phyloP scores from a whole-genome alignment of 2,888 invertebrate species.

The Philonicus albiceps region DNA sequence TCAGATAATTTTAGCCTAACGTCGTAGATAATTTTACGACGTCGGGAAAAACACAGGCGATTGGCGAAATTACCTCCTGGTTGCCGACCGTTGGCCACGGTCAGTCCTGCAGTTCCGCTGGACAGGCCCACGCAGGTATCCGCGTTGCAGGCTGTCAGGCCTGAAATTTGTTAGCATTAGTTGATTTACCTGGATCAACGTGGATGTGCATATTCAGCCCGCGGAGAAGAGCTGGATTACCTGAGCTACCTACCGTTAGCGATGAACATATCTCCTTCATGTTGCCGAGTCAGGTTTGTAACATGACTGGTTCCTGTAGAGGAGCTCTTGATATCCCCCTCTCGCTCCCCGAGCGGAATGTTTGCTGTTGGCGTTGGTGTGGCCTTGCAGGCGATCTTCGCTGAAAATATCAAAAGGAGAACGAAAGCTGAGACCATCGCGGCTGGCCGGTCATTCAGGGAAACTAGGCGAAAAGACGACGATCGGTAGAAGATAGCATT shows the following conservation, averaged over 20 bases:
- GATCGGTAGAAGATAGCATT: not conserved
- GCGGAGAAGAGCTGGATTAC: not conserved
- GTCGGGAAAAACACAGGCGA: not conserved
- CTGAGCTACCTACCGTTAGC: constrained; percentile 58
- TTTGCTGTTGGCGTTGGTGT: constrained; percentile 9
- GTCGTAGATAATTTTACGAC: constrained; percentile 1
- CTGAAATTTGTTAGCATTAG: constrained; percentile 50
- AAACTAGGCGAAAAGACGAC: not conserved
- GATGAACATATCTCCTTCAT: constrained; percentile 62
- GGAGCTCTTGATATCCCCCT: constrained; percentile 19
- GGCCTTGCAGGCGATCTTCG: constrained; percentile 8
- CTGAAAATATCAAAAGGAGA: not conserved
- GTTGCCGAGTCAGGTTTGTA: constrained; percentile 63
- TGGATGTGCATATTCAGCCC: not conserved
- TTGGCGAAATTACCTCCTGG: constrained; percentile 57
- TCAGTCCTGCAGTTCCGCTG: constrained; percentile 61
- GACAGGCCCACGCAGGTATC: constrained; percentile 64
- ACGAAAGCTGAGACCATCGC: constrained; percentile 13
- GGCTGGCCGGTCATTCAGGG: not conserved
- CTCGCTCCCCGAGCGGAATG: constrained; percentile 17
- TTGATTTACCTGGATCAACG: not conserved
- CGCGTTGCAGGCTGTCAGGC: constrained; percentile 58
- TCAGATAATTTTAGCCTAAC: constrained; percentile 17
- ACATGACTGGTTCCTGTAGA: constrained; percentile 50
- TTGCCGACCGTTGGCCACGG: constrained; percentile 53